These are phyloP conservation scores for Pseudanteris insignis DNA, from an alignment of 2,888 invertebrate genomes.

Conservation along the genomic window DNA sequence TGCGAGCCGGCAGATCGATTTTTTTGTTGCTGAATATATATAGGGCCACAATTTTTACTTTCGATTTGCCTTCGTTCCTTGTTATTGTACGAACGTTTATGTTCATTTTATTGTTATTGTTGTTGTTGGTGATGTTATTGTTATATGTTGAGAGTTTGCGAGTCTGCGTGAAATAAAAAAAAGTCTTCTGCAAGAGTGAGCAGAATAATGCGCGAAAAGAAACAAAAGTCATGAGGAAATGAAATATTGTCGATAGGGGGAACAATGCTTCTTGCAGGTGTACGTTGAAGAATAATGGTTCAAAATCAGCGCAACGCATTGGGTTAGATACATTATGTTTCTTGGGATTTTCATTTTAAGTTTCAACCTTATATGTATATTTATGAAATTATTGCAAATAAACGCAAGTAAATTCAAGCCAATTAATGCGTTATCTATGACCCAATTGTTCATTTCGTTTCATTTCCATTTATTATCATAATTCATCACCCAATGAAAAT, in stretches of 20 bases:
- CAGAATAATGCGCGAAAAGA: too few relatives aligned
- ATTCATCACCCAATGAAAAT: too few relatives aligned
- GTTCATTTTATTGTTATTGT: slow-evolving; percentile 5
- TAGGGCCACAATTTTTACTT: slow-evolving; percentile 12
- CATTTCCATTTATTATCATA: too few relatives aligned
- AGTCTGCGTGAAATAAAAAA: too few relatives aligned
- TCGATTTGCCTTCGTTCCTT: slow-evolving; percentile 3
- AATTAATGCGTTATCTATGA: too few relatives aligned
- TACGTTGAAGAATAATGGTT: too few relatives aligned
- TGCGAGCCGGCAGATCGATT: slow-evolving; percentile 12
- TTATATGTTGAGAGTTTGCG: slow-evolving; percentile 10
- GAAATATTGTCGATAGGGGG: too few relatives aligned
- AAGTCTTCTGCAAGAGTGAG: too few relatives aligned
- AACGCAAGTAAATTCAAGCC: slow-evolving; percentile 36
- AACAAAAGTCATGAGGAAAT: too few relatives aligned
- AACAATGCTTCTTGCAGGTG: too few relatives aligned
- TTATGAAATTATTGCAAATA: slow-evolving; percentile 41
- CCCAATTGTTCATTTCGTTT: too few relatives aligned
- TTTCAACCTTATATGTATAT: slow-evolving; percentile 26
- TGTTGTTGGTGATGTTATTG: slow-evolving; percentile 28
- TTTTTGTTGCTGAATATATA: slow-evolving; percentile 18
- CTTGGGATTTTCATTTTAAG: slow-evolving; percentile 15
- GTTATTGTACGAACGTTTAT: slow-evolving; percentile 11
- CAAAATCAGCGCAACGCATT: slow-evolving; percentile 13
- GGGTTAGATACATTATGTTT: slow-evolving; percentile 9